Evolutionary conservation across 2,113 vertebrate genomes (phyloP).

Genomic region (Menura novaehollandiae): DNA sequence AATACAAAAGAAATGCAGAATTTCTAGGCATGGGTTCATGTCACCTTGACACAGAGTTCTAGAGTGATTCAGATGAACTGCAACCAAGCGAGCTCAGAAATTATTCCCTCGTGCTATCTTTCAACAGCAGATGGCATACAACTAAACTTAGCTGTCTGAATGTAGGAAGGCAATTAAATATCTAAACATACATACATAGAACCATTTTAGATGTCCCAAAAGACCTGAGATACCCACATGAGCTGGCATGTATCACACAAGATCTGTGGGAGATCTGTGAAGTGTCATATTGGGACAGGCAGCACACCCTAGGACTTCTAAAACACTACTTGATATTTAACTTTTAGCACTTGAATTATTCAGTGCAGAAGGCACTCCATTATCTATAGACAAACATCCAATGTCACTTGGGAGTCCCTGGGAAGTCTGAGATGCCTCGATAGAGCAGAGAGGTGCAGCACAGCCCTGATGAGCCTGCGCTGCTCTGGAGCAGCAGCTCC

Average conservation of each 20-base stretch:
- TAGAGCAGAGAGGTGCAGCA: not conserved
- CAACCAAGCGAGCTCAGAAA: accelerated
- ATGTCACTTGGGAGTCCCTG: not conserved
- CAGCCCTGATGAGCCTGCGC: accelerated
- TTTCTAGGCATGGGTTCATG: not conserved
- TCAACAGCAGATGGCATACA: not conserved
- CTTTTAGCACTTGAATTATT: not conserved
- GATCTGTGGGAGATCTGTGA: not conserved
- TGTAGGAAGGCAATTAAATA: not conserved
- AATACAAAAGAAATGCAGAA: not conserved
- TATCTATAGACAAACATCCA: not conserved
- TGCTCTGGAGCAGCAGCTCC: not conserved
- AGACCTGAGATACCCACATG: not conserved
- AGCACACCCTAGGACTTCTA: not conserved
- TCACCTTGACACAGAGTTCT: not conserved
- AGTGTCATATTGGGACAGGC: not conserved
- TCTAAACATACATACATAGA: not conserved
- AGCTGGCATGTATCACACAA: not conserved
- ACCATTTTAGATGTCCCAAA: not conserved
- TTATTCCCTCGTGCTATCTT: not conserved
- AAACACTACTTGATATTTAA: not conserved
- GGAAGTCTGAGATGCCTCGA: accelerated
- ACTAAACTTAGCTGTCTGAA: not conserved
- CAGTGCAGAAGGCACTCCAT: not conserved
- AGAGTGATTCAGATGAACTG: not conserved